Base-by-base conservation (phyloP, 2,113 vertebrate genomes). In the Oreocharis arfaki region DNA sequence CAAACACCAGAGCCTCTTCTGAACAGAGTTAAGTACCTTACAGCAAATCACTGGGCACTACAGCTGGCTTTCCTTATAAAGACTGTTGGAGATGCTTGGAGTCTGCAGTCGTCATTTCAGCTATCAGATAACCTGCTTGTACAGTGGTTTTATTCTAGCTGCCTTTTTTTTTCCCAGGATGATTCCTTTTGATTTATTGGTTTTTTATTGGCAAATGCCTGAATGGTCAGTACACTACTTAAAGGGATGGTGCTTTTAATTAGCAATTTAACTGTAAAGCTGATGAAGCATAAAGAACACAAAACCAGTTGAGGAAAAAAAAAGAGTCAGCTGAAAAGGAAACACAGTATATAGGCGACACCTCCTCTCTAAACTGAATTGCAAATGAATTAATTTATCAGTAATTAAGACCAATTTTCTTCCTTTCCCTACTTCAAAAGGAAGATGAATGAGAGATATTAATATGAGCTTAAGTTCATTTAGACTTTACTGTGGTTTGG, bases 161-260 rank as follows among this genome's bases (percentile, higher is more conserved):
- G 30, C 5, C 8, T 44, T 61, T 63, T 33, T 35, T 13, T 3
- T 3, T 1, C 6, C 22, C 15, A 0, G 1, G 6, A 8, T 42
- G 27, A 44, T 81, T 67, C 8, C 8, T 30, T 91, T 59, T 41
- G n/a, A 76, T 89, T 83, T 71, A 53, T 74, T 65, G 16, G 1
- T 1, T 5, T 26, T 67, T 39, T 7, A 71, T 47, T 82, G 35
- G 22, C 19, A 88, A 75, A 35, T 79, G 32, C 15, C 21, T 49
- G 32, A 41, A 71, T 57, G 10, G 16, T 39, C 28, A 57, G 3
- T 33, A 78, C 9, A 57, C 9, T 74, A 13, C 47, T 61, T 87
- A 75, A 92, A 76, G 33, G 41, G 47, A 91, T 82, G 41, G 56
- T 75, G 23, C 8, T 65, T 75, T 11, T 42, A 93, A 68, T 39